Conservation (phyloP, 1,140 invertebrate species). For the Metopolophium dirhodum region DNA sequence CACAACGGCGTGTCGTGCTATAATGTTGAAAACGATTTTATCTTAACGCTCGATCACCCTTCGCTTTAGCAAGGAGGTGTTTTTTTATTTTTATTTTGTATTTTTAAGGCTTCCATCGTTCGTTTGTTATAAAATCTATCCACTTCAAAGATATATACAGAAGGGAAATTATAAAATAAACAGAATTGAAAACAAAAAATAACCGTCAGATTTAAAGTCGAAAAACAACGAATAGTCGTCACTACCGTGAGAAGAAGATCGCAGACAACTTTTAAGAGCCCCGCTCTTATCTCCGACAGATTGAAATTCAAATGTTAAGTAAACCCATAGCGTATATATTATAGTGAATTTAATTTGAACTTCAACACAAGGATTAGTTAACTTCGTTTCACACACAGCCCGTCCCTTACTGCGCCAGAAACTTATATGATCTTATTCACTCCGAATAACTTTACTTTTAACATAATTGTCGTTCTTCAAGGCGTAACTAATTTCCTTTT, state of each 20-base stretch:
- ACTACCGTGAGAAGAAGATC: conserved; percentile 10
- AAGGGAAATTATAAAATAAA: conserved; percentile 45
- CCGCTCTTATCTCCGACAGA: conserved; percentile 20
- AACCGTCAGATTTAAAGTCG: background rate
- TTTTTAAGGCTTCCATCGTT: conserved; percentile 20
- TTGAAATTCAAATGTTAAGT: conserved; percentile 56
- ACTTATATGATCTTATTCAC: conserved; percentile 19
- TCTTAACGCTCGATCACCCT: conserved; percentile 48
- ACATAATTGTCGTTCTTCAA: conserved; percentile 38
- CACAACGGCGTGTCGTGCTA: conserved; percentile 15
- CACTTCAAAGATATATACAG: background rate
- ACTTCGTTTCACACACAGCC: background rate
- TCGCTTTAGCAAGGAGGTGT: background rate
- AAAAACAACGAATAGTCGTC: background rate
- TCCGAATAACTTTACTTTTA: conserved; percentile 50
- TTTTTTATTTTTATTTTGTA: conserved; percentile 1
- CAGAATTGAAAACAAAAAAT: conserved; percentile 13
- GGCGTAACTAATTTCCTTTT: conserved; percentile 32
- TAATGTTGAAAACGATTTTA: conserved; percentile 45
- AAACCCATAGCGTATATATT: conserved; percentile 12
- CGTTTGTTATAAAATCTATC: conserved; percentile 33
- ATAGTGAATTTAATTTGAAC: conserved; percentile 46
- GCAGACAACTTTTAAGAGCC: background rate
- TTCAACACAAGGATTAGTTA: conserved; percentile 46
- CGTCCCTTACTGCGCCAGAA: background rate